phyloP scores from a whole-genome alignment of 2,797 vertebrate genomes.

The Sebastes taczanowskii region DNA sequence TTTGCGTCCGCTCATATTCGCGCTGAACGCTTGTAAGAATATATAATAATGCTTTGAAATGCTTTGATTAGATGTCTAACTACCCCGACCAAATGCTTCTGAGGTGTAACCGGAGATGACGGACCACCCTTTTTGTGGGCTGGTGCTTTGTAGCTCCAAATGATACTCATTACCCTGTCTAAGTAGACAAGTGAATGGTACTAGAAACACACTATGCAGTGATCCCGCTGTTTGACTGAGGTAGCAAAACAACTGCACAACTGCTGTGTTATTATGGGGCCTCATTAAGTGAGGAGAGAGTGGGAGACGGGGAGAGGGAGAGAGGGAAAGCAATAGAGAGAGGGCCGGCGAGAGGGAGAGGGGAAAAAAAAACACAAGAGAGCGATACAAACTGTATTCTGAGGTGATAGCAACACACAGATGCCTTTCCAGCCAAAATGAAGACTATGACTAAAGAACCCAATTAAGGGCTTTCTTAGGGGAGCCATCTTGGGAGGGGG shows the following conservation, averaged over 20 bases:
- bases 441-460: constrained; percentile 88
- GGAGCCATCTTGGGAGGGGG: constrained; percentile 85
- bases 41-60: constrained; percentile 41
- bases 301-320: constrained; percentile 67
- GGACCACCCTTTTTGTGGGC: constrained; percentile 77
- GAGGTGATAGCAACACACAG: constrained; percentile 82
- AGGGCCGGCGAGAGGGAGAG: constrained; percentile 75
- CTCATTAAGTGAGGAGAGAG: constrained; percentile 87
- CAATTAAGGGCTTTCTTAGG: constrained; percentile 87
- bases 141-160: constrained; percentile 82
- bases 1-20: constrained; percentile 17
- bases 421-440: constrained; percentile 83
- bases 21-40: constrained; percentile 38
- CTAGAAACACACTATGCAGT: constrained; percentile 81
- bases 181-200: constrained; percentile 85
- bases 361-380: constrained; percentile 60
- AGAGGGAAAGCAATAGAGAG: constrained; percentile 64
- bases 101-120: constrained; percentile 79
- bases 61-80: constrained; percentile 72
- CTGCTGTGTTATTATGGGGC: constrained; percentile 87
- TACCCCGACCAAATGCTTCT: constrained; percentile 60
- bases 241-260: constrained; percentile 88
- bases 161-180: constrained; percentile 87
- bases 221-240: constrained; percentile 86
- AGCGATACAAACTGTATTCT: constrained; percentile 77